phyloP scores from a whole-genome alignment of 2,113 vertebrate species.

The Bostrychus sinensis region DNA sequence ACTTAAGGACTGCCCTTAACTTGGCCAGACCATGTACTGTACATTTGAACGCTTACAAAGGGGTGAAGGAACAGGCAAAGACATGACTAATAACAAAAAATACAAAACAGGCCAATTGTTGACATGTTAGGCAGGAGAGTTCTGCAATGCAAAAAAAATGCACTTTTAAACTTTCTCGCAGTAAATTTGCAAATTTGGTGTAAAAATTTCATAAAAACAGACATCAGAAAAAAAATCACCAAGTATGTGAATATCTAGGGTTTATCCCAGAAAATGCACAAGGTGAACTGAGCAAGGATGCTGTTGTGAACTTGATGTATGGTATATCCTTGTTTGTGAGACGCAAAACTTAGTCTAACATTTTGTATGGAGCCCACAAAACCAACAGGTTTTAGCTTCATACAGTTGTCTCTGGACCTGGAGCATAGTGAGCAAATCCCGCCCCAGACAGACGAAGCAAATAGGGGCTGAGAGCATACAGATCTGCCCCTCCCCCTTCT shows the following conservation, averaged over 20 bases:
- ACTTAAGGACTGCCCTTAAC: conserved; percentile 54
- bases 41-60: conserved; percentile 45
- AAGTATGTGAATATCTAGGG: conserved; percentile 40
- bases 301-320: conserved; percentile 25
- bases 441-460: conserved; percentile 74
- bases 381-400: conserved; percentile 48
- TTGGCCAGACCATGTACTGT: conserved; percentile 67
- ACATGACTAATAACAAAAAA: conserved; percentile 22
- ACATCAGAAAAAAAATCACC: conserved; percentile 1
- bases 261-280: conserved; percentile 63
- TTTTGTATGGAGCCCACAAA: background rate
- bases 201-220: conserved; percentile 21
- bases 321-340: conserved; percentile 40
- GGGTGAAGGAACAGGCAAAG: conserved; percentile 49
- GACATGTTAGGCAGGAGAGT: conserved; percentile 32
- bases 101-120: conserved; percentile 26
- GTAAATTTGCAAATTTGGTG: conserved; percentile 19
- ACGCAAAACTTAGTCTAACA: conserved; percentile 17
- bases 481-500: conserved; percentile 73
- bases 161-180: conserved; percentile 30
- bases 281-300: conserved; percentile 53
- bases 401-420: conserved; percentile 87
- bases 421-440: conserved; percentile 74
- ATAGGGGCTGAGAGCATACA: conserved; percentile 79
- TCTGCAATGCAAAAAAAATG: conserved; percentile 23